These are phyloP conservation scores for Chaetura pelagica DNA, from an alignment of 2,113 vertebrate genomes.

Conservation along the genomic window DNA sequence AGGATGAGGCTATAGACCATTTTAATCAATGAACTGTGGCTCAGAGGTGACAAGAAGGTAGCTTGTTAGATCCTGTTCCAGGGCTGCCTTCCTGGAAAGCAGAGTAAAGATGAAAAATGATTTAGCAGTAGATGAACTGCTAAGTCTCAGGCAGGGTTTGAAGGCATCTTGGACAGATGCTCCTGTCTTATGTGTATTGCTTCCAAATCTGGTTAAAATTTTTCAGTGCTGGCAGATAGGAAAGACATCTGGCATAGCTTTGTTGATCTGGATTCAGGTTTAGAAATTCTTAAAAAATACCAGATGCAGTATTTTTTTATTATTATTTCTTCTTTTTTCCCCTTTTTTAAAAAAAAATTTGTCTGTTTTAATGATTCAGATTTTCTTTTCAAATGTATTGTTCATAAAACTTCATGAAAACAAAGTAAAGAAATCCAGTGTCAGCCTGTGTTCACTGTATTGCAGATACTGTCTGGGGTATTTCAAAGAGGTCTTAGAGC, in stretches of 20 bases:
- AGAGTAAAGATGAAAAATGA: not conserved
- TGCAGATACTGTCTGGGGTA: not conserved
- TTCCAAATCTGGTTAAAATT: not conserved
- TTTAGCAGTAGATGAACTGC: not conserved
- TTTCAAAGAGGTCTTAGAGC: not conserved
- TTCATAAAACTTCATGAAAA: not conserved
- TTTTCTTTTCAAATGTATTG: not conserved
- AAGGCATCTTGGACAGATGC: conserved; percentile 10
- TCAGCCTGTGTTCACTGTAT: not conserved
- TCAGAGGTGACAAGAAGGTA: not conserved
- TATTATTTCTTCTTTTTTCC: too few species aligned
- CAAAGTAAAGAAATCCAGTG: not conserved
- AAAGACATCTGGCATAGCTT: not conserved
- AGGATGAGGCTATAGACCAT: not conserved
- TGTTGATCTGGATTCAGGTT: not conserved
- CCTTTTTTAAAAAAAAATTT: too few species aligned
- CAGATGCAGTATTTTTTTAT: fast-evolving
- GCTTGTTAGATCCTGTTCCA: conserved; percentile 9
- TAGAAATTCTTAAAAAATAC: not conserved
- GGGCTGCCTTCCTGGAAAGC: not conserved
- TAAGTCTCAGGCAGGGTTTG: not conserved
- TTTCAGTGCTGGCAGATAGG: not conserved
- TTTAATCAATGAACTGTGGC: not conserved
- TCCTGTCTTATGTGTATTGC: not conserved
- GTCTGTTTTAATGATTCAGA: fast-evolving